These are phyloP conservation scores for Drosophila flavopinicola DNA, from an alignment of 2,888 invertebrate species.

Conservation along the genomic window DNA sequence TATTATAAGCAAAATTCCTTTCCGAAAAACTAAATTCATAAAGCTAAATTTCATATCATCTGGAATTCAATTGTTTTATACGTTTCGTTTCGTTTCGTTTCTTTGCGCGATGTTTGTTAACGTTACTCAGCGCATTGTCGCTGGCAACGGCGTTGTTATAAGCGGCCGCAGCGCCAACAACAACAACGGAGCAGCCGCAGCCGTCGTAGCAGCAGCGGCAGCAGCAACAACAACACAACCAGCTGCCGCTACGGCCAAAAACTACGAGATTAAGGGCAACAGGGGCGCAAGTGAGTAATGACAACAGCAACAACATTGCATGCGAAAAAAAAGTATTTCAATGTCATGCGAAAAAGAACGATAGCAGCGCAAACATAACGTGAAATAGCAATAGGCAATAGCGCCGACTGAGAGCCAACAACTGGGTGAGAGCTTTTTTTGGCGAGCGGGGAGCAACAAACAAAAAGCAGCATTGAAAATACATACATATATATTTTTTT, in stretches of 20 bases:
- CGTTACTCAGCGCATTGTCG: slow-evolving; percentile 26
- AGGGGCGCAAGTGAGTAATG: slow-evolving; percentile 57
- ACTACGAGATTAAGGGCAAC: slow-evolving; percentile 35
- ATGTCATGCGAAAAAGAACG: slow-evolving; percentile 58
- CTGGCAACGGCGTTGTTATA: slow-evolving; percentile 12
- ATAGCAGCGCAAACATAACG: slow-evolving; percentile 27
- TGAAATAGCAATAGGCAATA: slow-evolving; percentile 34
- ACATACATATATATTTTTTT: slow-evolving; percentile 28
- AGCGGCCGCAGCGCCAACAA: slow-evolving; percentile 9
- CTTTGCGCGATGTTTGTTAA: slow-evolving; percentile 32
- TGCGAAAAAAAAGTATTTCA: slow-evolving; percentile 47
- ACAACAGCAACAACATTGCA: slow-evolving; percentile 8
- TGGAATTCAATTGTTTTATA: slow-evolving; percentile 10
- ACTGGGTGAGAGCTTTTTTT: slow-evolving; percentile 35
- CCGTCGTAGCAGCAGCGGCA: neutral
- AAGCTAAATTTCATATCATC: slow-evolving; percentile 31
- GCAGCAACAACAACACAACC: slow-evolving; percentile 3
- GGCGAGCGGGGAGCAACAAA: slow-evolving; percentile 41
- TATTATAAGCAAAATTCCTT: slow-evolving; percentile 12
- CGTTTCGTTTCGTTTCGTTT: too few species aligned
- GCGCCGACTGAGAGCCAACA: slow-evolving; percentile 24
- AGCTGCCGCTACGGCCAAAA: slow-evolving; percentile 15
- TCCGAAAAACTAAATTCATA: slow-evolving; percentile 21
- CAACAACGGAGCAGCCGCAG: too few species aligned
- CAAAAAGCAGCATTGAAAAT: slow-evolving; percentile 45